Evolutionary conservation across 2,113 vertebrate species (phyloP), one percentile per base, ranked within the genome.

Genomic region (Hirundichthys speculiger): DNA sequence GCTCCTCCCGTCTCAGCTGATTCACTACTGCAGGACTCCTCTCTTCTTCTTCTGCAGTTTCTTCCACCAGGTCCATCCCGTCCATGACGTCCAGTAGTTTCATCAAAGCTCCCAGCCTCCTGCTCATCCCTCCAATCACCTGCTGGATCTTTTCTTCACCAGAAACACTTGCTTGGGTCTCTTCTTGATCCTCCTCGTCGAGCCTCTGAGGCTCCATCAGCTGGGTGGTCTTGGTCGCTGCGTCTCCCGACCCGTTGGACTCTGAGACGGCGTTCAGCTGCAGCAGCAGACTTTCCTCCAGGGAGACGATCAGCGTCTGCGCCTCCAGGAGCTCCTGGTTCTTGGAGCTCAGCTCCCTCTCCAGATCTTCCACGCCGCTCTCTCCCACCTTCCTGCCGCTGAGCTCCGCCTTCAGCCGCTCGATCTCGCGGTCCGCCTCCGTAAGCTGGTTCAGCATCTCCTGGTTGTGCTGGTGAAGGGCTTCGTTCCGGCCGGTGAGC

Each of bases 391-490:
- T 73, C 42, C 74, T 58, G 50, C 64, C 53, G 60, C 63, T 18
- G 8, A 91, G 79, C 77, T 91, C 86, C 1, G 41, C 62, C 15
- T 83, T 86, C 49, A 92, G 86, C 42, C 83, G 52, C 42, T 85
- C 87, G 1, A 92, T 90, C 82, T 92, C 89, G 1, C 84, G 50
- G 81, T 92, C 88, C 0, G 90, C 90, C 80, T 92, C 91, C 0
- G 83, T 91, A 72, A 91, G 79, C 40, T 91, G 89, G 85, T 92
- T 89, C 0, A 92, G 52, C 82, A 92, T 89, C 79, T 92, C 91
- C 67, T 92, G 90, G 80, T 86, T 91, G 27, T 64, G 85, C 47
- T 86, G 91, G 64, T 90, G 64, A 22, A 92, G 84, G 5, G 83
- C 84, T 42, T 85, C 48, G 7, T 91, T 90, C 80, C 88, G 86